Percentiles rank a stretch among this genome's conserved stretches.
phyloP scores from a whole-genome alignment of 1,140 invertebrate genomes.

The Drosophila tristis region DNA sequence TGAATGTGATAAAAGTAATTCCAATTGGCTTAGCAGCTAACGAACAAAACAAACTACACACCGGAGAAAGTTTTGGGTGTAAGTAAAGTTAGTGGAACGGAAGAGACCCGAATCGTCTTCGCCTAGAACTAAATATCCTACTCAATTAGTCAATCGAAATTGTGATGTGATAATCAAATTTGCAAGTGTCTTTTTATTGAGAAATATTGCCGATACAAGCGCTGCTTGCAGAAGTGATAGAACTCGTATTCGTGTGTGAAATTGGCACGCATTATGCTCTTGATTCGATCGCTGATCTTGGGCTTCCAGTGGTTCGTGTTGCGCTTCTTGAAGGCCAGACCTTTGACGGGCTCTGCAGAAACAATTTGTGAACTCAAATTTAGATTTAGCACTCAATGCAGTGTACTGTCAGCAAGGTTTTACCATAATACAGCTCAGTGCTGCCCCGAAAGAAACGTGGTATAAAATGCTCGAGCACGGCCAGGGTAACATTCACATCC shows the following conservation, averaged over 20 bases:
- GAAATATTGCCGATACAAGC: conserved; percentile 68
- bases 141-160: too few species aligned
- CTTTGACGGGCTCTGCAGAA: conserved; percentile 34
- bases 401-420: conserved; percentile 62
- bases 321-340: conserved; percentile 33
- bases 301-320: conserved; percentile 72
- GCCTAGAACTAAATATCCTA: too few species aligned
- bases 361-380: background rate
- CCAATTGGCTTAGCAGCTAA: background rate
- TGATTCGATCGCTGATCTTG: conserved; percentile 49
- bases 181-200: conserved; percentile 56
- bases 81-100: conserved; percentile 31
- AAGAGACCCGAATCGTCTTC: background rate
- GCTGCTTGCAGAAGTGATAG: conserved; percentile 72
- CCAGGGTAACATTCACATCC: conserved; percentile 91
- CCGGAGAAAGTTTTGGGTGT: background rate
- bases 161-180: background rate
- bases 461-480: conserved; percentile 92
- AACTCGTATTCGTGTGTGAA: conserved; percentile 73
- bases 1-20: conserved; percentile 36
- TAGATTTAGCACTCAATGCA: background rate
- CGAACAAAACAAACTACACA: background rate
- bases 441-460: conserved; percentile 92
- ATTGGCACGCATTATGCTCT: conserved; percentile 52
- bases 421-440: conserved; percentile 90